Evolutionary conservation across 2,797 vertebrate genomes (phyloP).

Genomic region (Trematomus bernacchii): DNA sequence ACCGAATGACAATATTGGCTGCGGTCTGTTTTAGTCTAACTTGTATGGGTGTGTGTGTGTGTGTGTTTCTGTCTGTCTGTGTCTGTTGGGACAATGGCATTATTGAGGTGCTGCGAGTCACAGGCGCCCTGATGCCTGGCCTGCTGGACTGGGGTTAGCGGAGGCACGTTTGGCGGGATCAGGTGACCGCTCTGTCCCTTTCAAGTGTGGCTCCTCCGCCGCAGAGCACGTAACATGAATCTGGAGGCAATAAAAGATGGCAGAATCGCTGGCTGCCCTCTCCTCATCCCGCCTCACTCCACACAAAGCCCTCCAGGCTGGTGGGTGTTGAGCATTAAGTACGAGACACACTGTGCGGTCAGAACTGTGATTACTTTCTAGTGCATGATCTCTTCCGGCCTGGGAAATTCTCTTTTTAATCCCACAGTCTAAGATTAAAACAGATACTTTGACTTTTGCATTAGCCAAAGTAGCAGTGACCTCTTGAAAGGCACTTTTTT

Average conservation of each 20-base stretch:
- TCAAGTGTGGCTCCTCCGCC: constrained; percentile 77
- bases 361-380: constrained; percentile 45
- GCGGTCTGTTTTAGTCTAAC: constrained; percentile 61
- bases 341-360: constrained; percentile 26
- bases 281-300: constrained; percentile 50
- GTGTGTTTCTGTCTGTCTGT: constrained; percentile 64
- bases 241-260: constrained; percentile 83
- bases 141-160: constrained; percentile 73
- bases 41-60: constrained; percentile 55
- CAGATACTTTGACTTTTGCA: constrained; percentile 14
- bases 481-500: constrained; percentile 10
- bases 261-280: constrained; percentile 70
- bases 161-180: constrained; percentile 81
- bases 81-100: constrained; percentile 83
- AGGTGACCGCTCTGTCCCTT: constrained; percentile 79
- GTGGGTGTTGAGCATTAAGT: constrained; percentile 52
- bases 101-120: constrained; percentile 83
- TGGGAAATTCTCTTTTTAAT: constrained; percentile 22
- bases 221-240: constrained; percentile 82
- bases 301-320: constrained; percentile 50
- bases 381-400: constrained; percentile 2
- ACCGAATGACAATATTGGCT: constrained; percentile 57
- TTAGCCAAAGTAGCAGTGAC: not conserved
- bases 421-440: constrained; percentile 11
- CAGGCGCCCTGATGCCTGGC: constrained; percentile 82